Evolutionary conservation across 2,888 invertebrate species (phyloP).

Genomic region (Allygus modestus): DNA sequence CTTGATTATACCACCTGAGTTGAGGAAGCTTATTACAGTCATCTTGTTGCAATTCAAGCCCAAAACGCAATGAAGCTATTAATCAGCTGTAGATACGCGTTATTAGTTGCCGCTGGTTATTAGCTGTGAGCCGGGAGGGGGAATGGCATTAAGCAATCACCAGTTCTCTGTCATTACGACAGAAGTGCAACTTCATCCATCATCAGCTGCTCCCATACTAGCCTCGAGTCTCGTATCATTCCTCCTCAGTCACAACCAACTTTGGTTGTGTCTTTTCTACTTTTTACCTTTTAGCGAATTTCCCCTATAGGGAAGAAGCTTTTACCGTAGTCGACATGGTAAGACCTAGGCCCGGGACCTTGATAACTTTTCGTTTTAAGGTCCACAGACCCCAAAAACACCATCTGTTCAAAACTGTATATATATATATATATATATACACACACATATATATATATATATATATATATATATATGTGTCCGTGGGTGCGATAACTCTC

Average conservation of each 20-base stretch:
- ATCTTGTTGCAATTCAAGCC: neutral
- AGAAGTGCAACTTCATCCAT: conserved; percentile 21
- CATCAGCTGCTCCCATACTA: conserved; percentile 17
- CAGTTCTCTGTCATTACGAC: neutral
- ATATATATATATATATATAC: too few species aligned
- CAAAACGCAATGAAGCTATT: neutral
- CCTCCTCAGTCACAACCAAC: neutral
- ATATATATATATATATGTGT: too few species aligned
- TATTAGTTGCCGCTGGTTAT: neutral
- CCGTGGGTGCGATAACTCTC: too few species aligned
- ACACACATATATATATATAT: too few species aligned
- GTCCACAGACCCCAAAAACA: too few species aligned
- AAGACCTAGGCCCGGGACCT: too few species aligned
- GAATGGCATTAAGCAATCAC: conserved; percentile 20
- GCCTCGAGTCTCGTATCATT: neutral
- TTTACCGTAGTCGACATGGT: too few species aligned
- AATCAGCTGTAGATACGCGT: neutral
- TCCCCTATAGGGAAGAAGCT: too few species aligned
- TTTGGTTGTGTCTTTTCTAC: too few species aligned
- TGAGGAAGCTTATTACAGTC: neutral
- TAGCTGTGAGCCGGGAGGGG: neutral
- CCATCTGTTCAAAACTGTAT: too few species aligned
- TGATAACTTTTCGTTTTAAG: too few species aligned
- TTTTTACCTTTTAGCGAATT: too few species aligned
- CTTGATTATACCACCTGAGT: neutral